Evolutionary conservation across 2,113 vertebrate genomes (phyloP).

Genomic region (Mormoops blainvillei): DNA sequence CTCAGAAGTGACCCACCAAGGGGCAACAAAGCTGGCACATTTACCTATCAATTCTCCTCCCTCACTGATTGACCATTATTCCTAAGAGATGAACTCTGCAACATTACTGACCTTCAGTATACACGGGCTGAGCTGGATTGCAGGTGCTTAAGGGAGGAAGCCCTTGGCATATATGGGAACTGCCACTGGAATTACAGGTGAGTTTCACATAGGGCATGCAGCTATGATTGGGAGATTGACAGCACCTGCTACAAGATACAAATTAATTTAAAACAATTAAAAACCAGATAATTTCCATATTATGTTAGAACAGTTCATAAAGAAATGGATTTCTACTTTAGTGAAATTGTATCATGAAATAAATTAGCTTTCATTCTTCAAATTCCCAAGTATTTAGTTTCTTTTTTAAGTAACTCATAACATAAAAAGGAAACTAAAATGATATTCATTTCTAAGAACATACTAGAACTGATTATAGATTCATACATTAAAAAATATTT

Average conservation of each 20-base stretch:
- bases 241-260: not conserved
- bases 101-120: not conserved
- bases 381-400: too few species aligned
- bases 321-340: not conserved
- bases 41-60: not conserved
- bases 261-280: conserved; percentile 9
- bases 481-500: not conserved
- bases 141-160: not conserved
- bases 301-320: not conserved
- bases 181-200: not conserved
- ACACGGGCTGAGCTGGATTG: not conserved
- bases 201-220: not conserved
- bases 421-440: not conserved
- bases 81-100: not conserved
- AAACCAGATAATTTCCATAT: not conserved
- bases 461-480: not conserved
- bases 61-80: not conserved
- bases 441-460: not conserved
- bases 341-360: conserved; percentile 9
- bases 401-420: not conserved
- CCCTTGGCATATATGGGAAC: not conserved
- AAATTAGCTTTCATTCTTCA: conserved; percentile 19
- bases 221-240: not conserved
- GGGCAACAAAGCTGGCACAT: not conserved
- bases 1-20: not conserved